Percentiles rank a stretch among this genome's conserved stretches.
phyloP scores from a whole-genome alignment of 1,140 invertebrate genomes.

The Calycopis cecrops region DNA sequence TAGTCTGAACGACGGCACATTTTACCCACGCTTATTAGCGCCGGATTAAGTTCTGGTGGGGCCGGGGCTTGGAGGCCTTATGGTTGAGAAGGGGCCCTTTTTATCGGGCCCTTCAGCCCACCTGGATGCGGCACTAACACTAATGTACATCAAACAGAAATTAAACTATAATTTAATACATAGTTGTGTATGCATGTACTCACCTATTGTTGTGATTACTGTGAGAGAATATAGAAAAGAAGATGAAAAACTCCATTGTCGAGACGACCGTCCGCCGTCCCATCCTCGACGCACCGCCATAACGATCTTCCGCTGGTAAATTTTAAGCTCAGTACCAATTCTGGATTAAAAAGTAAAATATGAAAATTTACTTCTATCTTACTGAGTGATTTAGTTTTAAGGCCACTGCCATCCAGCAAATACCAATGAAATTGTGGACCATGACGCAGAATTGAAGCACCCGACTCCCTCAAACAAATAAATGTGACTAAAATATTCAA shows the following conservation, averaged over 20 bases:
- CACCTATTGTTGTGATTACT: constrained; percentile 96
- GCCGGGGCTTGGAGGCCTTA: not conserved
- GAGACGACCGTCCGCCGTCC: constrained; percentile 80
- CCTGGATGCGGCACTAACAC: not conserved
- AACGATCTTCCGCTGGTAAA: constrained; percentile 76
- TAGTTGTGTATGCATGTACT: not conserved
- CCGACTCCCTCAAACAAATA: too few species aligned
- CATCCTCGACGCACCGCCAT: constrained; percentile 84
- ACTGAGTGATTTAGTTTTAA: too few species aligned
- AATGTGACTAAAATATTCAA: too few species aligned
- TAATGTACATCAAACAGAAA: too few species aligned
- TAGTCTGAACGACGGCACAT: not conserved
- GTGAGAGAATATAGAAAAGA: constrained; percentile 96
- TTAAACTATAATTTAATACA: too few species aligned
- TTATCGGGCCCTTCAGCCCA: not conserved
- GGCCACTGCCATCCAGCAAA: too few species aligned
- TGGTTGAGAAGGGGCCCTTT: not conserved
- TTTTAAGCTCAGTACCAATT: constrained; percentile 74
- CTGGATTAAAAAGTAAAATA: constrained; percentile 37
- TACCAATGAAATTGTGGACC: too few species aligned
- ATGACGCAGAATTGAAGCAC: too few species aligned
- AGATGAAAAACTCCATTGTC: constrained; percentile 89
- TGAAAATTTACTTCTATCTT: too few species aligned
- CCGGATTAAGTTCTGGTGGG: not conserved
- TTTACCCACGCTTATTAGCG: not conserved